These are phyloP conservation scores for Poeciliopsis retropinna DNA, from an alignment of 2,113 vertebrate genomes.

Conservation along the genomic window DNA sequence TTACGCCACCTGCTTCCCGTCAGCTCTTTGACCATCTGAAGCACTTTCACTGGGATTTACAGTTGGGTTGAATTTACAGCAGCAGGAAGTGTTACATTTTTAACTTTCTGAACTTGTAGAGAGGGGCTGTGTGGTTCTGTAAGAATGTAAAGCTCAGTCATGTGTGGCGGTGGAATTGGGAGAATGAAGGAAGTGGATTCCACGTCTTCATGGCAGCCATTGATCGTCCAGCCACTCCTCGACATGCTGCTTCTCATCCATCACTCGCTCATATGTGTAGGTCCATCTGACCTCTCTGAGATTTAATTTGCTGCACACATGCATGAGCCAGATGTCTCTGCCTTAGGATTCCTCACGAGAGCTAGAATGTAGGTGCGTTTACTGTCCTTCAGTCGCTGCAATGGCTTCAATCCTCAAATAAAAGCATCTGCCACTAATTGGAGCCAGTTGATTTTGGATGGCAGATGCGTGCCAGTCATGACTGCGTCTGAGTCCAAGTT, in stretches of 20 bases:
- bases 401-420: too few relatives aligned
- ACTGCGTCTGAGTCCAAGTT: too few relatives aligned
- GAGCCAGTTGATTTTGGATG: too few relatives aligned
- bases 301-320: background rate
- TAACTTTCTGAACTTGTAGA: background rate
- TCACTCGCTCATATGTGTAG: too few relatives aligned
- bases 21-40: background rate
- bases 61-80: conserved; percentile 2
- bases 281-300: background rate
- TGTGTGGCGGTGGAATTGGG: conserved; percentile 23
- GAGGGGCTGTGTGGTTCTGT: conserved; percentile 15
- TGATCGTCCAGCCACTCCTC: background rate
- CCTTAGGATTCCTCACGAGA: background rate
- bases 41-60: background rate
- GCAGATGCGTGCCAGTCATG: too few relatives aligned
- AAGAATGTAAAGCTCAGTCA: conserved; percentile 8
- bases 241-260: background rate
- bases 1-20: conserved; percentile 16
- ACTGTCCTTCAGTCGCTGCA: too few relatives aligned
- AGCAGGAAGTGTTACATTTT: conserved; percentile 23
- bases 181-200: conserved; percentile 56
- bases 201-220: too few relatives aligned
- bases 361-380: conserved; percentile 50
- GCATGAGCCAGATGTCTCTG: conserved; percentile 49
- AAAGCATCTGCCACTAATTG: too few relatives aligned